Evolutionary conservation across 1,140 invertebrate genomes (phyloP).

Genomic region (Campodea augens): DNA sequence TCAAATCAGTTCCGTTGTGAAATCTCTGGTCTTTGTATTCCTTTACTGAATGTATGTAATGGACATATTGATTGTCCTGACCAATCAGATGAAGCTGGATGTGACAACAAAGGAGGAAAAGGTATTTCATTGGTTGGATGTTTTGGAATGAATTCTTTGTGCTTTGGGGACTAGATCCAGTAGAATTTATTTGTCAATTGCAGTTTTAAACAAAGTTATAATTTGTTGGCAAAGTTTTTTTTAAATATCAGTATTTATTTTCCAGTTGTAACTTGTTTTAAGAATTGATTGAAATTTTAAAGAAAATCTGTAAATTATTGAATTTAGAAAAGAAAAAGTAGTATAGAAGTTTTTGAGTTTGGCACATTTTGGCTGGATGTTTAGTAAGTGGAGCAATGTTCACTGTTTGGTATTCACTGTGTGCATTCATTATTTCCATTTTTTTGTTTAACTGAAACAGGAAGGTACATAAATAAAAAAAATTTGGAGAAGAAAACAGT

Average conservation of each 20-base stretch:
- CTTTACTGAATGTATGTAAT: slow-evolving; percentile 40
- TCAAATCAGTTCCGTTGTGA: slow-evolving; percentile 46
- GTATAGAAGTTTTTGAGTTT: too few relatives aligned
- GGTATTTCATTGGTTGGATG: not conserved
- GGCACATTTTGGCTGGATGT: too few relatives aligned
- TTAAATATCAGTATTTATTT: not conserved
- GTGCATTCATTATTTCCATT: too few relatives aligned
- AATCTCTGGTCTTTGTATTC: slow-evolving; percentile 47
- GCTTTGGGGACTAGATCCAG: slow-evolving; percentile 19
- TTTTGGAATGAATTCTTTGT: not conserved
- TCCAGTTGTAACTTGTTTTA: too few relatives aligned
- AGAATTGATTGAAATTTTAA: too few relatives aligned
- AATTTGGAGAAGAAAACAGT: too few relatives aligned
- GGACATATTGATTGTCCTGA: slow-evolving; percentile 51
- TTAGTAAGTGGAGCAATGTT: too few relatives aligned
- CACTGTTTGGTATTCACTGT: too few relatives aligned
- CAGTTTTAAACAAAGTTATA: not conserved
- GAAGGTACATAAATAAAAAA: too few relatives aligned
- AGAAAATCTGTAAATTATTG: too few relatives aligned
- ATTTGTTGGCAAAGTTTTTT: not conserved
- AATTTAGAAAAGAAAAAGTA: too few relatives aligned
- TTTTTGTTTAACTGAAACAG: too few relatives aligned
- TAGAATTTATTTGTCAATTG: slow-evolving; percentile 17
- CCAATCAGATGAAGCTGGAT: slow-evolving; percentile 47
- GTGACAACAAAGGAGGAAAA: slow-evolving; percentile 11